Evolutionary conservation across 2,888 invertebrate species (phyloP).

Genomic region (Scaptomyza parva): DNA sequence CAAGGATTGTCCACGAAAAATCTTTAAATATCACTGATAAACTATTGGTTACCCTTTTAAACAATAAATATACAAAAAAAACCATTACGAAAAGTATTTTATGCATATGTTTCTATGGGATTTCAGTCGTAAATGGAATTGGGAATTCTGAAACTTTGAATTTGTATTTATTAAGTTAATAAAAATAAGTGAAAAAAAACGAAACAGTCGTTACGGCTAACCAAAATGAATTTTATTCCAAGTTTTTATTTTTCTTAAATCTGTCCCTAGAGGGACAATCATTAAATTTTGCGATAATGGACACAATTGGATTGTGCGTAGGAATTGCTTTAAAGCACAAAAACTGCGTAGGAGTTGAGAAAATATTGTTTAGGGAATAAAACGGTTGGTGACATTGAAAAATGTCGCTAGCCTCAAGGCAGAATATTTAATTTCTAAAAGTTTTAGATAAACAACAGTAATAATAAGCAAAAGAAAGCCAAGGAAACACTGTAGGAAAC

Average conservation of each 20-base stretch:
- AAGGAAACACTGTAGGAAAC: too few species aligned
- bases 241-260: conserved; percentile 20
- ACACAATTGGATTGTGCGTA: conserved; percentile 20
- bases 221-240: conserved; percentile 2
- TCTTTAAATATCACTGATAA: neutral
- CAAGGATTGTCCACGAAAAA: neutral
- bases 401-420: conserved; percentile 5
- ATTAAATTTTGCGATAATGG: conserved; percentile 41
- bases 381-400: conserved; percentile 4
- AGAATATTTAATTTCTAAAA: neutral
- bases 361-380: neutral
- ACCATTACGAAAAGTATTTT: neutral
- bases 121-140: neutral
- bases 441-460: neutral
- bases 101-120: neutral
- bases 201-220: conserved; percentile 9
- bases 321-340: neutral
- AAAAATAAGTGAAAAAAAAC: conserved; percentile 12
- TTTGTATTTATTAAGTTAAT: conserved; percentile 14
- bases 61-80: neutral
- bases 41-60: conserved; percentile 37
- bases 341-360: neutral
- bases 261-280: conserved; percentile 31
- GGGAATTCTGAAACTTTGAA: conserved; percentile 3
- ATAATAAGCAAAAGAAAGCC: neutral